Conservation (phyloP, 64 coral and sea anemone genomes). For the Montipora capricornis region DNA sequence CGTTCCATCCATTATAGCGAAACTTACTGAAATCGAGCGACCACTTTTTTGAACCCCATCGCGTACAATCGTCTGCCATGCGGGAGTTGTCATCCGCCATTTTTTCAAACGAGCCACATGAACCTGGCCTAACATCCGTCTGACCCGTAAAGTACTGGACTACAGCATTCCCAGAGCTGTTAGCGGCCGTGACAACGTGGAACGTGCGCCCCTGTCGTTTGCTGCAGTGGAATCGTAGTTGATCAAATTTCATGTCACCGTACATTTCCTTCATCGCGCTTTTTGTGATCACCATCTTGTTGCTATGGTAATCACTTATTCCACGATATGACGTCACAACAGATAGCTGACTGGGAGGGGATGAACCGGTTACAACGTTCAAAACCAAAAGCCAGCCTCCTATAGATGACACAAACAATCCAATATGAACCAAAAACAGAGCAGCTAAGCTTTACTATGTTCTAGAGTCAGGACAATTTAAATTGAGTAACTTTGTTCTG, state of each 20-base stretch:
- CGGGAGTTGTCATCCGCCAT: too few relatives aligned
- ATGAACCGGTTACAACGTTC: neutral
- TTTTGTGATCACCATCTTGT: neutral
- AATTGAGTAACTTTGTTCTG: too few relatives aligned
- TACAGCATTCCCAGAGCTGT: slow-evolving; percentile 1
- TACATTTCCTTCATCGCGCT: neutral
- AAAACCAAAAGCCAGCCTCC: slow-evolving; percentile 41
- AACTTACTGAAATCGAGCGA: too few relatives aligned
- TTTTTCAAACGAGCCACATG: too few relatives aligned
- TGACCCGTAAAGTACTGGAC: slow-evolving; percentile 15
- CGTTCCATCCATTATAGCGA: too few relatives aligned
- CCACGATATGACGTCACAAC: neutral
- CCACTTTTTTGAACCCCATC: too few relatives aligned
- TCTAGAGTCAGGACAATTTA: too few relatives aligned
- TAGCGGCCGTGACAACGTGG: neutral
- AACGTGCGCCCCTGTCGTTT: slow-evolving; percentile 7
- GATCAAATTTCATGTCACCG: neutral
- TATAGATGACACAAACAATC: neutral
- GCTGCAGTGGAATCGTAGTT: slow-evolving; percentile 44
- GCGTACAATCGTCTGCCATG: too few relatives aligned
- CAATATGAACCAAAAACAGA: too few relatives aligned
- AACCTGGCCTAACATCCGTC: neutral
- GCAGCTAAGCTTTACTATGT: too few relatives aligned
- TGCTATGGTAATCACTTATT: slow-evolving; percentile 20
- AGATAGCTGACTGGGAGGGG: neutral